Evolutionary conservation across 2,113 vertebrate genomes (phyloP), one percentile per base, ranked within the genome.

Genomic region (Sebastes fasciatus): DNA sequence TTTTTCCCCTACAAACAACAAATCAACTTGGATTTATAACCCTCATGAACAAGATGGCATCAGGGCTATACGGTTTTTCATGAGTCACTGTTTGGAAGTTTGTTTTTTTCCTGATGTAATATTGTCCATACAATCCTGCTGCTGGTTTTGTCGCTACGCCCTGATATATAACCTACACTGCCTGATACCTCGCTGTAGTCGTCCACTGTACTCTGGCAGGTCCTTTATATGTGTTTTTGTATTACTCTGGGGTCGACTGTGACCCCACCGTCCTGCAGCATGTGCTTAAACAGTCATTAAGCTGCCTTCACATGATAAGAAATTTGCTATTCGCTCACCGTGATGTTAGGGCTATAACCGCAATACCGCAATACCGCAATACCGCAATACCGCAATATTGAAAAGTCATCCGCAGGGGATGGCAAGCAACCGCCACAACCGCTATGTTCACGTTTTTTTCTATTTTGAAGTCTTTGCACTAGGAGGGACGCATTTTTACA

Each of bases 171-270:
- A 11, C 2, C 23, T 26, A 34, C 34, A 34, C 54, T 26, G 19
- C 52, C 73, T 61, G 23, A 42, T 40, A 65, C 45, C 42, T 45
- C 23, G 52, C 43, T 49, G n/a, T 79, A 57, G n/a, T 23, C 14
- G 46, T 79, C 72, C 42, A 46, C 46, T 76, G 48, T 65, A 49
- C 48, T 73, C 46, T 43, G 48, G 12, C 34, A 17, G 3, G 66
- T 21, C n/a, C 13, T 52, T 48, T 51, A 58, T 12, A 66, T 54
- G 55, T 73, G 60, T 34, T 79, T 21, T 68, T 66, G n/a, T 34
- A 5, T n/a, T 14, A 2, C 12, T 69, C 34, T 9, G 7, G n/a
- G 61, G 55, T 60, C 14, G 5, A 42, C 48, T 60, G 55, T n/a
- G 43, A 70, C 19, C 26, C 2, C 49, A 0, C 2, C 76, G 2